Evolutionary conservation across 2,113 vertebrate species (phyloP), one percentile per base, ranked within the genome.

Genomic region (Centrocercus urophasianus): DNA sequence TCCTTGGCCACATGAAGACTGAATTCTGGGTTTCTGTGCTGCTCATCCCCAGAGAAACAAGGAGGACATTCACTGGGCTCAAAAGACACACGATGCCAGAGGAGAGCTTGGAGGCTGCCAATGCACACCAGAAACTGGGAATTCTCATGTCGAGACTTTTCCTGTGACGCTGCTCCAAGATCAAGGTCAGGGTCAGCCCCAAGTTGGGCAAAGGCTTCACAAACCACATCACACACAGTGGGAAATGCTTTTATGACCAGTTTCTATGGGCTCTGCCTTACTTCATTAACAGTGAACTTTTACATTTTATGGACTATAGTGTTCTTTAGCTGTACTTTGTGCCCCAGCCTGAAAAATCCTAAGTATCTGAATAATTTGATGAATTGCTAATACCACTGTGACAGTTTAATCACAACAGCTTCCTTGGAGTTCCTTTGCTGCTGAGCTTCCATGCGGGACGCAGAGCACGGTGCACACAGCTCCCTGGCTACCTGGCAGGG

Each of bases 161-260:
- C 91, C 92, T 85, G 76, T 73, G 89, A 79, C 67, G 3, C 6
- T 6, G 90, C 70, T 90, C 72, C 73, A 5, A 61, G 89, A 77
- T 60, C 89, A 84, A 80, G 79, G 93, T 82, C 88, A 92, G 69
- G 88, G 93, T 89, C 94, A 90, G 93, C 69, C 85, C 56, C 84
- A 81, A 71, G 94, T 88, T 66, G 93, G 92, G 95, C 4, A 32
- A 71, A 64, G 89, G 91, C 96, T 96, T 95, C 88, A 57, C 89
- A 93, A 94, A 85, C 83, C 89, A 25, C 94, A 86, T 83, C 92
- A 86, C 89, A 96, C 91, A 21, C 85, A 93, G 43, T 61, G 86
- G 92, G 95, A 88, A 91, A 28, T 11, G 88, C 86, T 89, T 92
- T 72, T 78, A 20, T 18, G 83, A 22, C 19, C 21, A 6, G 8